A percentile compares a stretch with the other conserved stretches of the same genome.
Evolutionary conservation across 2,888 invertebrate species (phyloP).

Genomic region (Drosophila monieri): DNA sequence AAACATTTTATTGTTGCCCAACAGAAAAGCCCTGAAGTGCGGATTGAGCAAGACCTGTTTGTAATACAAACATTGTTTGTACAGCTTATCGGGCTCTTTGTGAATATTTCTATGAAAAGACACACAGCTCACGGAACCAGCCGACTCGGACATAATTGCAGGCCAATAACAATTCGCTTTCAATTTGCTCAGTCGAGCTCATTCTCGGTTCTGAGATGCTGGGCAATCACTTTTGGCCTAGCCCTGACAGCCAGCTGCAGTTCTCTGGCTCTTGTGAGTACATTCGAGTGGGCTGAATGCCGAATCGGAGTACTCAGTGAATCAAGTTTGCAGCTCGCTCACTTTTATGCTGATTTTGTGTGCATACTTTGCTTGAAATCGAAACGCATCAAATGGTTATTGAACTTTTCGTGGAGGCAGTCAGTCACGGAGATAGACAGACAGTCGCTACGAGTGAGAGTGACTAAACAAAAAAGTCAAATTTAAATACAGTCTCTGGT

Average conservation of each 20-base stretch:
- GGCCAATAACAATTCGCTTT: constrained; percentile 25
- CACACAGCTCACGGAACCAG: constrained; percentile 7
- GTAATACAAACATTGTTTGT: constrained; percentile 6
- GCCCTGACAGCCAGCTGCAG: constrained; percentile 65
- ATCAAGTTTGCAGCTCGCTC: constrained; percentile 56
- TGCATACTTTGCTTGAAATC: constrained; percentile 49
- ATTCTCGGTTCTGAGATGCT: constrained; percentile 27
- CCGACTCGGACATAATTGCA: constrained; percentile 10
- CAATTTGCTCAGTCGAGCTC: not conserved
- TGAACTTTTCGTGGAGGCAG: constrained; percentile 56
- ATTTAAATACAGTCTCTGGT: constrained; percentile 1
- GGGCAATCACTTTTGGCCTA: constrained; percentile 68
- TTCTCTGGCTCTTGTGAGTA: constrained; percentile 29
- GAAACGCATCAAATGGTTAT: constrained; percentile 75
- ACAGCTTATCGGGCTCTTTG: constrained; percentile 1
- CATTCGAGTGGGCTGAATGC: constrained; percentile 57
- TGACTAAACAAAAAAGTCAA: constrained; percentile 15
- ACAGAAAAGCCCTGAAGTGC: constrained; percentile 24
- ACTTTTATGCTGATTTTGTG: constrained; percentile 67
- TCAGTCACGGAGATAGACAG: constrained; percentile 26
- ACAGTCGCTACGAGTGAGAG: constrained; percentile 20
- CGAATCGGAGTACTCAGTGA: constrained; percentile 23
- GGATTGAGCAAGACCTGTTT: constrained; percentile 8
- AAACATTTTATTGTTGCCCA: constrained; percentile 20
- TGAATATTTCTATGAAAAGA: constrained; percentile 21